Evolutionary conservation across 2,797 vertebrate genomes (phyloP).

Genomic region (Lateolabrax maculatus): DNA sequence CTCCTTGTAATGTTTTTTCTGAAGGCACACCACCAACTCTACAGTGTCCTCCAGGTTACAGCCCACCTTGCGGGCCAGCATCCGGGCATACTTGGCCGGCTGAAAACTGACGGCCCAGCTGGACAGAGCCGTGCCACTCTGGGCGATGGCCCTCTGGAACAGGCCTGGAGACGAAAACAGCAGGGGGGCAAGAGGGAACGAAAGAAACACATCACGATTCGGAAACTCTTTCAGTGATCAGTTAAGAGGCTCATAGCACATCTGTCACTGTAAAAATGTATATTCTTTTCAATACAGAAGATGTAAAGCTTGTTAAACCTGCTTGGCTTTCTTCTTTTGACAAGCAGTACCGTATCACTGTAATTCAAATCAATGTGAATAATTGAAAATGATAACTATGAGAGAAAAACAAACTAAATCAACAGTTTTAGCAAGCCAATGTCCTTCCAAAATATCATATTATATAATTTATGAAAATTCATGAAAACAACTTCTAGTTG

Average conservation of each 20-base stretch:
- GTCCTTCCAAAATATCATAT: background rate
- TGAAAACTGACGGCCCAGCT: slow-evolving; percentile 99
- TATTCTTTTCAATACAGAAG: no score
- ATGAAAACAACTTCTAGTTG: background rate
- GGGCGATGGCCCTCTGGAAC: slow-evolving; percentile 98
- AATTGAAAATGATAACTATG: no score
- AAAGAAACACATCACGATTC: background rate
- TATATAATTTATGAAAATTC: background rate
- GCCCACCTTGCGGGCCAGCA: slow-evolving; percentile 97
- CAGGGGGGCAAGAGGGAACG: background rate
- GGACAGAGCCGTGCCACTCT: slow-evolving; percentile 97
- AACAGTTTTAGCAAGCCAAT: background rate
- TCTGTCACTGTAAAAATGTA: background rate
- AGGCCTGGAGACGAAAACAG: slow-evolving; percentile 85
- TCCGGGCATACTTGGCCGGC: slow-evolving; percentile 97
- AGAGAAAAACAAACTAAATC: background rate
- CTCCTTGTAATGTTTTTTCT: slow-evolving; percentile 98
- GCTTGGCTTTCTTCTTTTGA: background rate
- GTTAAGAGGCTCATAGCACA: no score
- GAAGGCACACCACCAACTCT: slow-evolving; percentile 95
- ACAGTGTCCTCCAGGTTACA: slow-evolving; percentile 98
- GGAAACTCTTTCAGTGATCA: background rate
- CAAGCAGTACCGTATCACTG: background rate
- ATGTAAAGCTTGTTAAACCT: background rate
- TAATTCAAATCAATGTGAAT: no score